These are phyloP conservation scores for Onychostoma macrolepis DNA, from an alignment of 2,113 vertebrate species.

Conservation along the genomic window DNA sequence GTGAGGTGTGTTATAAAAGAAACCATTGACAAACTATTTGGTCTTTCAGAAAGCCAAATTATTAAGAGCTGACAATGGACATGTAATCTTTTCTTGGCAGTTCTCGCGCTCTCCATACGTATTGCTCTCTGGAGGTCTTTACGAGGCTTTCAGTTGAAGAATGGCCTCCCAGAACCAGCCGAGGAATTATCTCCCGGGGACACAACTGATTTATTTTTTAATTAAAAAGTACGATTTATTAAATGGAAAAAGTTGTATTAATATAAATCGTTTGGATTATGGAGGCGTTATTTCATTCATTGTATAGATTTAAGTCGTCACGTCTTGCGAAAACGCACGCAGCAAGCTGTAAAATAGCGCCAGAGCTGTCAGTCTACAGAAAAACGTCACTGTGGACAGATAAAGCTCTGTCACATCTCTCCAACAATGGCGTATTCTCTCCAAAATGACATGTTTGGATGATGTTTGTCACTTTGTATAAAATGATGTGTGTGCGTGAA, in stretches of 20 bases:
- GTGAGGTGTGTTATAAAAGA: conserved; percentile 49
- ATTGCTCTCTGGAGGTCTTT: conserved; percentile 29
- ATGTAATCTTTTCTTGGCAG: conserved; percentile 54
- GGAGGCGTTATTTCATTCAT: conserved; percentile 22
- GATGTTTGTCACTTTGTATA: conserved; percentile 34
- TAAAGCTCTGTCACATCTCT: conserved; percentile 20
- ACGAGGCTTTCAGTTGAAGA: conserved; percentile 32
- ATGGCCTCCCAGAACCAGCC: conserved; percentile 22
- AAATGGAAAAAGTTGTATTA: conserved; percentile 19
- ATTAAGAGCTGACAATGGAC: conserved; percentile 61
- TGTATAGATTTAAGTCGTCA: conserved; percentile 27
- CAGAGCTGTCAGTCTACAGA: conserved; percentile 12
- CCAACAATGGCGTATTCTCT: conserved; percentile 14
- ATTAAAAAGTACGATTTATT: conserved; percentile 43
- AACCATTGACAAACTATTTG: conserved; percentile 37
- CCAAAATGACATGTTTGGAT: conserved; percentile 24
- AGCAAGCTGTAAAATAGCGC: conserved; percentile 3
- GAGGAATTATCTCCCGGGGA: conserved; percentile 8
- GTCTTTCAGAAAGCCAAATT: conserved; percentile 50
- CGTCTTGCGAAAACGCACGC: not conserved
- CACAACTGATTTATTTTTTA: conserved; percentile 41
- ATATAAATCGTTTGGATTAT: conserved; percentile 22
- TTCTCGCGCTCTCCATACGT: conserved; percentile 17
- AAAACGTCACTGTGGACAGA: conserved; percentile 2
- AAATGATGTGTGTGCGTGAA: conserved; percentile 25